A percentile compares a stretch with the other conserved stretches of the same genome.
phyloP scores from a whole-genome alignment of 2,888 invertebrate species.

The Strigamia maritima region DNA sequence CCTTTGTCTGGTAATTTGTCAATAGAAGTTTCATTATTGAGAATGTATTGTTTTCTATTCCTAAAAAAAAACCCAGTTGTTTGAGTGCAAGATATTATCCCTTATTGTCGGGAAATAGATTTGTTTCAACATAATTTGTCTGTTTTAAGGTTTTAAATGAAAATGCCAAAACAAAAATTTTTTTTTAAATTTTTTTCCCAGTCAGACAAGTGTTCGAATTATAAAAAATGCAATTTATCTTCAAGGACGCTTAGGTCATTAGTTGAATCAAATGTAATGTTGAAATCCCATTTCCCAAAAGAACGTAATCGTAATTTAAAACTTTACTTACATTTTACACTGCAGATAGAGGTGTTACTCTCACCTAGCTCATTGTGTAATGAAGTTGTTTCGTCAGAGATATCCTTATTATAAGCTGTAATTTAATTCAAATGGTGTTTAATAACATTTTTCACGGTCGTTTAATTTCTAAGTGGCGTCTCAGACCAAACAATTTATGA shows the following conservation, averaged over 20 bases:
- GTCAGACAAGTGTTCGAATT: not conserved
- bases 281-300: not conserved
- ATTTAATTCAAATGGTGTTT: not conserved
- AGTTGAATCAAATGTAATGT: not conserved
- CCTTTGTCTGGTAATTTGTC: not conserved
- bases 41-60: not conserved
- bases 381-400: not conserved
- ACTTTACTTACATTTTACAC: not conserved
- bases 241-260: not conserved
- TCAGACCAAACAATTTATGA: not conserved
- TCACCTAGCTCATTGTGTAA: not conserved
- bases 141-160: no score
- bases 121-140: no score
- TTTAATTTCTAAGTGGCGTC: not conserved
- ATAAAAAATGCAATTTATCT: not conserved
- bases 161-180: not conserved
- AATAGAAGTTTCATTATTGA: not conserved
- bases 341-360: not conserved
- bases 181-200: not conserved
- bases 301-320: not conserved
- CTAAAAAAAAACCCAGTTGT: not conserved
- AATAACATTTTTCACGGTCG: not conserved
- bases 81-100: not conserved
- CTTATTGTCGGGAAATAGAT: no score
- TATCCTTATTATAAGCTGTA: not conserved